Percentiles rank a stretch among this genome's conserved stretches.
Evolutionary conservation across 1,140 invertebrate genomes (phyloP).

Genomic region (Heliconius congener): DNA sequence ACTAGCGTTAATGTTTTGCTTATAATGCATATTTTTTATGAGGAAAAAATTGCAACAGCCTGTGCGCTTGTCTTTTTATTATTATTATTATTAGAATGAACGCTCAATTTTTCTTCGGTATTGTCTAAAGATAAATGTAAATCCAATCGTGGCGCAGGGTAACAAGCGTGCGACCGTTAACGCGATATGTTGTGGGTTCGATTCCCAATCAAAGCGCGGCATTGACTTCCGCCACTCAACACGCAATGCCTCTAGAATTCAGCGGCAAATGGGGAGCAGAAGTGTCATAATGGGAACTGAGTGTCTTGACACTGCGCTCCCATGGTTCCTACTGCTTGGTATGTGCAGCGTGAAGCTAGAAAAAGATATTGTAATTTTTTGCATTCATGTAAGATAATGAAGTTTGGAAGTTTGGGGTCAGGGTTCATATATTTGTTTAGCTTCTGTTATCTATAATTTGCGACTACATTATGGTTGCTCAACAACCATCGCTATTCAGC

Average conservation of each 20-base stretch:
- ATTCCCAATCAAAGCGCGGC: no score
- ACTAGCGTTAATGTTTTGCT: constrained; percentile 14
- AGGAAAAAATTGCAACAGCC: not conserved
- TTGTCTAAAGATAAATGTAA: not conserved
- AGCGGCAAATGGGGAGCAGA: no score
- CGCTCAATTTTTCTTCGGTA: not conserved
- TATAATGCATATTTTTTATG: not conserved
- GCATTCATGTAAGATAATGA: not conserved
- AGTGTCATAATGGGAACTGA: no score
- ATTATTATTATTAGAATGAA: not conserved
- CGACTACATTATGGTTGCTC: constrained; percentile 40
- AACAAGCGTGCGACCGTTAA: no score
- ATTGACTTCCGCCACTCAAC: no score
- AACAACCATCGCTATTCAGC: constrained; percentile 59
- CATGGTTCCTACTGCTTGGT: no score
- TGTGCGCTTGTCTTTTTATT: not conserved
- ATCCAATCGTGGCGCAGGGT: no score
- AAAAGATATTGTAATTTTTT: not conserved
- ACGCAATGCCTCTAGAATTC: no score
- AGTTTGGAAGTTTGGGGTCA: not conserved
- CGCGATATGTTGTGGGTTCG: no score
- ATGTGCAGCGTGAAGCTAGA: no score
- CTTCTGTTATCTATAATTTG: constrained; percentile 14
- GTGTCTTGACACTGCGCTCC: no score
- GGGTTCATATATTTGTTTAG: not conserved